These are phyloP conservation scores for Nyctalus aviator DNA, from an alignment of 2,797 vertebrate species.

Conservation along the genomic window DNA sequence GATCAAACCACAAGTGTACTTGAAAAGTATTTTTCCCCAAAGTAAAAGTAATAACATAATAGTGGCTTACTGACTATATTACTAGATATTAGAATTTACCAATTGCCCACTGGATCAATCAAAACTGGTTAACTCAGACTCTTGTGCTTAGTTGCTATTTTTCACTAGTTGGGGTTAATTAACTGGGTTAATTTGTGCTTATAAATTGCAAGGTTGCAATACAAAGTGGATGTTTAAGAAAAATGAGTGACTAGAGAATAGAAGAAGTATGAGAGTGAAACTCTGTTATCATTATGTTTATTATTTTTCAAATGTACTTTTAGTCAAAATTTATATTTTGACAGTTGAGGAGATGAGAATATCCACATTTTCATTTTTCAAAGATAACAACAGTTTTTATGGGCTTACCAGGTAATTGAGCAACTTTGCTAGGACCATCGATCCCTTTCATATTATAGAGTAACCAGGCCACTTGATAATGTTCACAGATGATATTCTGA, in stretches of 20 bases:
- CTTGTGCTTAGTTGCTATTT: background rate
- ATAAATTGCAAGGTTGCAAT: background rate
- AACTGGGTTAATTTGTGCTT: background rate
- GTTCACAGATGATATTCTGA: background rate
- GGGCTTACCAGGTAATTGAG: background rate
- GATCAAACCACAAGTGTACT: background rate
- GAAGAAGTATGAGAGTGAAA: background rate
- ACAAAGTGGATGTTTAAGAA: background rate
- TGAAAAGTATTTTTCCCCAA: background rate
- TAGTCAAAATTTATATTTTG: background rate
- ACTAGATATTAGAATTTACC: background rate
- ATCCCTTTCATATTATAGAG: background rate
- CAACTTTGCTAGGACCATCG: background rate
- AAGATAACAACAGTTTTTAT: background rate
- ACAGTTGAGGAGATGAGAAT: background rate
- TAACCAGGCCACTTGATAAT: background rate
- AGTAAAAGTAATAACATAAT: background rate
- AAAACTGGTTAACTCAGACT: background rate
- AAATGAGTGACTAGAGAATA: background rate
- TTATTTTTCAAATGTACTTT: background rate
- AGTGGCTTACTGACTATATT: background rate
- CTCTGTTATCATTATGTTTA: background rate
- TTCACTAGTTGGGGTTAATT: background rate
- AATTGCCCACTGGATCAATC: background rate
- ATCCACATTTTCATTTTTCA: background rate